phyloP scores from a whole-genome alignment of 1,140 invertebrate species.

The Lepidurus arcticus region DNA sequence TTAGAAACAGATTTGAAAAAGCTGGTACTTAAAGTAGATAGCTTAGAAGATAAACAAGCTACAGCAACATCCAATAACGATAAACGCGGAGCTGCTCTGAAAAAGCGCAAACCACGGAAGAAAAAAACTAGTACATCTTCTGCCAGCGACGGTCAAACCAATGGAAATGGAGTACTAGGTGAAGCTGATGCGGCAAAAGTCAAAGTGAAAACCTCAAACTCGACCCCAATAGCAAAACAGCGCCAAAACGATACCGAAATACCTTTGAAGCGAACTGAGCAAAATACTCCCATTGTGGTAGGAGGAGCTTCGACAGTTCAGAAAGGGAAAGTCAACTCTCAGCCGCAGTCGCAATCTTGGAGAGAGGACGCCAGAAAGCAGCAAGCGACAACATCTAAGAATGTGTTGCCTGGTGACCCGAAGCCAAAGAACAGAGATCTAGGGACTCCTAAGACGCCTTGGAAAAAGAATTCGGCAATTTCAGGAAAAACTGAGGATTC shows the following conservation, averaged over 20 bases:
- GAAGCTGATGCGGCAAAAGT: background rate
- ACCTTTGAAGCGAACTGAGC: no score
- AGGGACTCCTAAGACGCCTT: background rate
- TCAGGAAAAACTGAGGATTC: background rate
- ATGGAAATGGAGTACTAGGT: background rate
- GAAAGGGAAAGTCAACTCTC: no score
- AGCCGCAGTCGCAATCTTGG: no score
- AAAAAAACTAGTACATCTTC: constrained; percentile 1
- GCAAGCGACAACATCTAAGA: no score
- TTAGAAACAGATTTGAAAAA: background rate
- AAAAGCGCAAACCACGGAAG: background rate
- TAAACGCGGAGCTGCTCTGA: background rate
- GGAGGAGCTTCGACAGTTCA: no score
- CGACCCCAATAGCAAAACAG: background rate
- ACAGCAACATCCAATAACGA: background rate
- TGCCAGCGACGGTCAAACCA: background rate
- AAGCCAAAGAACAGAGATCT: background rate
- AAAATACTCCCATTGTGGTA: no score
- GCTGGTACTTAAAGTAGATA: background rate
- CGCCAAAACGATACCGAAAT: no score
- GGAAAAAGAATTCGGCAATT: background rate
- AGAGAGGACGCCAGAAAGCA: no score
- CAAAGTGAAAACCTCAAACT: background rate
- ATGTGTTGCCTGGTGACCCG: no score
- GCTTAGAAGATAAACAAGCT: background rate